Evolutionary conservation across 2,113 vertebrate species (phyloP), one percentile per base, ranked within the genome.

Genomic region (Columbina picui): DNA sequence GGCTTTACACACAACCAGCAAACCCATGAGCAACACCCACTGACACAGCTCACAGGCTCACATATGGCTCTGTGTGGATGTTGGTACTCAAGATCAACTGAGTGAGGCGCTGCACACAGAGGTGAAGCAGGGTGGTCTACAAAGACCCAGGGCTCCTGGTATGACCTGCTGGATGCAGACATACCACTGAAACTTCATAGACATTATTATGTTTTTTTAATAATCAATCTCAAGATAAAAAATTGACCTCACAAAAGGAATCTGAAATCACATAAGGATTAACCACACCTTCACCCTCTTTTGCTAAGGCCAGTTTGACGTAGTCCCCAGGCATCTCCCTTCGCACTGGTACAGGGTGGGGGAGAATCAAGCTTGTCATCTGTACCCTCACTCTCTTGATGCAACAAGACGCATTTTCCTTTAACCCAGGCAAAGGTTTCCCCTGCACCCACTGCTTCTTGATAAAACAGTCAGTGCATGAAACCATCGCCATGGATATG

Each of bases 61-160:
- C 5, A 0, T 4, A 18, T 2, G 3, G 26, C 27, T 57, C 50
- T 81, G 12, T 0, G 0, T 0, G 2, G 52, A 80, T 27, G 5
- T 6, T 5, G 7, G 50, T 30, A 17, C 39, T 26, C 29, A 1
- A 81, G 30, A 11, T 1, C 10, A 9, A 2, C 2, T 41, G 22
- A 26, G 55, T 34, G 47, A 27, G 34, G 14, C 4, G 3, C 57
- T 70, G 36, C 2, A 4, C 8, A 1, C 1, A 1, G 21, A 63
- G 43, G 5, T 70, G 60, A 68, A 76, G 38, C 27, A n/a, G 1
- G 9, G 22, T 9, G 25, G 4, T 73, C 47, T 94, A 29, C 30
- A 41, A 63, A 47, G 47, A 71, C 12, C 16, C 34, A 25, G 21
- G 15, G 38, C 36, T 84, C n/a, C 41, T 39, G n/a, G 36, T 21